Conservation (phyloP, 2,113 vertebrate genomes). For the Lucifuga dentata region DNA sequence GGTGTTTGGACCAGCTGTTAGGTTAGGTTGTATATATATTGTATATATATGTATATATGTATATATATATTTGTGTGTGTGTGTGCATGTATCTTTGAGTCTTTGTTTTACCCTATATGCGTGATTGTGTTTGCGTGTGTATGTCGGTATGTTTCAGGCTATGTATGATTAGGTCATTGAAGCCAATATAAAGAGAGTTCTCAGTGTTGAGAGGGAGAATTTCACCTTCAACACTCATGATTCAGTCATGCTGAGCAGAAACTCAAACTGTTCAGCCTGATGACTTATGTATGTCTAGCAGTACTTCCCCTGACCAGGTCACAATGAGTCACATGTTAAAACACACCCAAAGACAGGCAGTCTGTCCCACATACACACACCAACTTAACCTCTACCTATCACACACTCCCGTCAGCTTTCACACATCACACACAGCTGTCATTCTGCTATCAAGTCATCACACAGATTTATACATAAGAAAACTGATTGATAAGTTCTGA, state of each 20-base stretch:
- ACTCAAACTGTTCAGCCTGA: slow-evolving; percentile 30
- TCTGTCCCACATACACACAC: slow-evolving; percentile 9
- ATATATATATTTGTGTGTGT: too few relatives aligned
- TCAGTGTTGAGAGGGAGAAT: background rate
- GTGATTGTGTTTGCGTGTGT: too few relatives aligned
- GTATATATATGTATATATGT: too few relatives aligned
- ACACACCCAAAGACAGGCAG: slow-evolving; percentile 4
- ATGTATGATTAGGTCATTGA: too few relatives aligned
- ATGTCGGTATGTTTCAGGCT: too few relatives aligned
- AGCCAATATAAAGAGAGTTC: too few relatives aligned
- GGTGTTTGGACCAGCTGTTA: too few relatives aligned
- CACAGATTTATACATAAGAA: background rate
- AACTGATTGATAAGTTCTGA: too few relatives aligned
- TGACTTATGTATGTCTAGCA: slow-evolving; percentile 51
- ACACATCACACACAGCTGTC: background rate
- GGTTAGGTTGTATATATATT: too few relatives aligned
- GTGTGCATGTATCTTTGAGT: too few relatives aligned
- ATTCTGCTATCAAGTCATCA: background rate
- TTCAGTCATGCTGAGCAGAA: slow-evolving; percentile 26
- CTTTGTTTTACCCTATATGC: too few relatives aligned
- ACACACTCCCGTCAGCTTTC: slow-evolving; percentile 8
- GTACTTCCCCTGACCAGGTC: slow-evolving; percentile 27
- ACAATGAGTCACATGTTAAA: slow-evolving; percentile 38
- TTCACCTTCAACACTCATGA: slow-evolving; percentile 35
- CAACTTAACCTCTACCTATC: slow-evolving; percentile 15